A percentile compares a stretch with the other conserved stretches of the same genome.
phyloP scores from a whole-genome alignment of 2,888 invertebrate genomes.

The Pyrocoelia pectoralis region DNA sequence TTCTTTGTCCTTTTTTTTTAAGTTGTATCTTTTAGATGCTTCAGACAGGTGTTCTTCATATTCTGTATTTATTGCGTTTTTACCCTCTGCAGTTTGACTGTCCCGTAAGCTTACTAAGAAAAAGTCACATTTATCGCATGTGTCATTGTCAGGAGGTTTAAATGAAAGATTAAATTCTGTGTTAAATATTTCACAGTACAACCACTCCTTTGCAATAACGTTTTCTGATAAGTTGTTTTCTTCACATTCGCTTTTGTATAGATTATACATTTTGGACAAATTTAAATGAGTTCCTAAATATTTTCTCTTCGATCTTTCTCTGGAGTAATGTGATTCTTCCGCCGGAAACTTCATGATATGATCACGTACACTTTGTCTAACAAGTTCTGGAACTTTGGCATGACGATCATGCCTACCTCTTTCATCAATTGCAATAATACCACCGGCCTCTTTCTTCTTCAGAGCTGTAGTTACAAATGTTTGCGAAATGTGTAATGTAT shows the following conservation, averaged over 20 bases:
- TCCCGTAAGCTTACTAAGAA: not conserved
- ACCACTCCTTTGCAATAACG: not conserved
- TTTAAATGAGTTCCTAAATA: conserved; percentile 16
- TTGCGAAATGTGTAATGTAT: not conserved
- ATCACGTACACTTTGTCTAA: not conserved
- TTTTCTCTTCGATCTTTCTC: conserved; percentile 16
- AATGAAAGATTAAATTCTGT: not conserved
- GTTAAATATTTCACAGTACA: not conserved
- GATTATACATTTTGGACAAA: conserved; percentile 1
- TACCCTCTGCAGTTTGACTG: not conserved
- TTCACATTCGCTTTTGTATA: not conserved
- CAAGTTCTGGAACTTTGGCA: not conserved
- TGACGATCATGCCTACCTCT: conserved; percentile 13
- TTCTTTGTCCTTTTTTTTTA: not conserved
- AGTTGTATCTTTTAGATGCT: not conserved
- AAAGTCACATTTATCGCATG: conserved; percentile 10
- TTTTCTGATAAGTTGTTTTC: not conserved
- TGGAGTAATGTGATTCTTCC: conserved; percentile 14
- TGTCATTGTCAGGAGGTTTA: not conserved
- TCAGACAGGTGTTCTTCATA: not conserved
- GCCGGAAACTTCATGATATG: conserved; percentile 14
- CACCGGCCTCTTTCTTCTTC: not conserved
- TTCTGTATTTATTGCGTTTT: not conserved
- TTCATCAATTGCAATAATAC: conserved; percentile 5
- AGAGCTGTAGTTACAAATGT: not conserved